Conservation (phyloP, 2,797 vertebrate genomes). For the Zenarchopterus dispar region DNA sequence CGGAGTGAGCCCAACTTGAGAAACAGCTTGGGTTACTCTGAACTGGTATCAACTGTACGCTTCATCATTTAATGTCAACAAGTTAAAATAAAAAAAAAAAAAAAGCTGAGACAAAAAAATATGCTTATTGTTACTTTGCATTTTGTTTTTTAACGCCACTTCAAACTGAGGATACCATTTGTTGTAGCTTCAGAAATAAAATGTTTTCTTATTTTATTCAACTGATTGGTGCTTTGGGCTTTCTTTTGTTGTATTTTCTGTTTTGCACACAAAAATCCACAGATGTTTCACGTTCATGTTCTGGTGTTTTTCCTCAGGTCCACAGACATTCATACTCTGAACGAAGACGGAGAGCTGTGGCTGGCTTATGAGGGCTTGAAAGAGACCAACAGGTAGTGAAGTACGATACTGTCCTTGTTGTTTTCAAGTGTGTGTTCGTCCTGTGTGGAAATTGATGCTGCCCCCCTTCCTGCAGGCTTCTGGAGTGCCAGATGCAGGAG, state of each 20-base stretch:
- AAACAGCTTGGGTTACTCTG: no score
- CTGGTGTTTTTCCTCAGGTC: constrained; percentile 57
- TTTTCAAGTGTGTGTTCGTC: neutral
- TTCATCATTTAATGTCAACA: no score
- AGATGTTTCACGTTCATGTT: constrained; percentile 5
- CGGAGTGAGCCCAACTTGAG: no score
- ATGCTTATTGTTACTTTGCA: no score
- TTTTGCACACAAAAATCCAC: neutral
- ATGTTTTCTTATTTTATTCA: no score
- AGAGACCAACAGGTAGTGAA: constrained; percentile 91
- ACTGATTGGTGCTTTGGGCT: neutral
- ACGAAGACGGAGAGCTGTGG: constrained; percentile 95
- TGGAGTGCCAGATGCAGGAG: constrained; percentile 89
- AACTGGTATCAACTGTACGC: no score
- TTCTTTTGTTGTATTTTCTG: neutral
- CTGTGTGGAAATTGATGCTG: neutral
- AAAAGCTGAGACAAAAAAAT: no score
- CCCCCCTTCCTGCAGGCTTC: constrained; percentile 76
- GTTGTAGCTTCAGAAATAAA: no score
- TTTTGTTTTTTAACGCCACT: no score
- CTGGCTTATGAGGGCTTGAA: constrained; percentile 95
- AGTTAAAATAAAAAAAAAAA: no score
- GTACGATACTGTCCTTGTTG: neutral
- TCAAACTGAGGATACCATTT: no score
- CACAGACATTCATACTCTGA: constrained; percentile 89